These are phyloP conservation scores for Spinibarbus caldwelli DNA, from an alignment of 2,797 vertebrate genomes.

Conservation along the genomic window DNA sequence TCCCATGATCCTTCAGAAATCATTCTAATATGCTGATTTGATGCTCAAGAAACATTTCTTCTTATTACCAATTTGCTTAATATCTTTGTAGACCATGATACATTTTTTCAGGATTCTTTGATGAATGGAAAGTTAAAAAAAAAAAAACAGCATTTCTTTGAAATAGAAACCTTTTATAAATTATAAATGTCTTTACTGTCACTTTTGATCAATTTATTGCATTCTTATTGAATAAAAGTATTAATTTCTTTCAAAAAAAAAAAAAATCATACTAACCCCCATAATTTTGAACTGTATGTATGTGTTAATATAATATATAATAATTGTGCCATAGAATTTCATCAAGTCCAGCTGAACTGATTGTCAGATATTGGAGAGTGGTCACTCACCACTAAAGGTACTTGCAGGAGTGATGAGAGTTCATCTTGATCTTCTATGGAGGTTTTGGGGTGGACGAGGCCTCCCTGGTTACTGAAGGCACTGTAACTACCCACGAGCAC, in stretches of 20 bases:
- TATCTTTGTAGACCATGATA: not conserved
- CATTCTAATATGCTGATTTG: not conserved
- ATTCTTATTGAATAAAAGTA: not conserved
- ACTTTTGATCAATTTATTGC: not conserved
- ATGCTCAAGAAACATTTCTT: not conserved
- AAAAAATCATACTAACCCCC: not conserved
- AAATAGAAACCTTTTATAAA: not conserved
- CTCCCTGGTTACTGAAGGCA: conserved; percentile 95
- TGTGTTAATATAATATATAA: not conserved
- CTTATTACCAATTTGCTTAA: not conserved
- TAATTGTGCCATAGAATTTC: not conserved
- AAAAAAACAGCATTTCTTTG: not conserved
- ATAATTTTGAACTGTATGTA: not conserved
- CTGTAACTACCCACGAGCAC: conserved; percentile 97
- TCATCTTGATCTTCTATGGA: conserved; percentile 97
- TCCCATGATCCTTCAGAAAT: not conserved
- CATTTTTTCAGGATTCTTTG: not conserved
- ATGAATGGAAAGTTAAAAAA: not conserved
- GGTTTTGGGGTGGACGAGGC: conserved; percentile 94
- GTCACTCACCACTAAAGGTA: conserved; percentile 93
- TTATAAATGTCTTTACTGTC: not conserved
- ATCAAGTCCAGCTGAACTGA: not conserved
- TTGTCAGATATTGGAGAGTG: not conserved
- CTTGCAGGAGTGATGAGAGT: conserved; percentile 94
- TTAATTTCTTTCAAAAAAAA: not conserved